Percentiles rank a stretch among this genome's conserved stretches.
Evolutionary conservation across 2,888 invertebrate species (phyloP).

Genomic region (Synanthedon andrenaeformis): DNA sequence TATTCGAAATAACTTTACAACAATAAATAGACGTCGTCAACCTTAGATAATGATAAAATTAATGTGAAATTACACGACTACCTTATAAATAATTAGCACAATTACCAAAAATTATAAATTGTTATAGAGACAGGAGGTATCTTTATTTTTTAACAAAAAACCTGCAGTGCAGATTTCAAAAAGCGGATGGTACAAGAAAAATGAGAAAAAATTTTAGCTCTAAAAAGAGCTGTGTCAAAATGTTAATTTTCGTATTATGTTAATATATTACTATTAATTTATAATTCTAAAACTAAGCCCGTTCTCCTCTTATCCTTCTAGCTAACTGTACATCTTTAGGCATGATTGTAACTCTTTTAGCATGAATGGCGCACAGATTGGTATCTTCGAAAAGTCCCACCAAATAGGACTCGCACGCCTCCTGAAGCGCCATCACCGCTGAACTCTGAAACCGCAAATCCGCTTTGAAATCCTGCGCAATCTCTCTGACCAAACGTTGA

Average conservation of each 20-base stretch:
- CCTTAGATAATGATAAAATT: too few species aligned
- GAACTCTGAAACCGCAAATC: slow-evolving; percentile 78
- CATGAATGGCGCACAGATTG: slow-evolving; percentile 83
- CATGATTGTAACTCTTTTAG: slow-evolving; percentile 54
- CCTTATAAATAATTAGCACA: too few species aligned
- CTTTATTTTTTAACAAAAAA: too few species aligned
- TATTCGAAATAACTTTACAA: too few species aligned
- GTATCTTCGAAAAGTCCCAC: slow-evolving; percentile 82
- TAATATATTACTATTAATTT: slow-evolving; percentile 11
- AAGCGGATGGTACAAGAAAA: too few species aligned
- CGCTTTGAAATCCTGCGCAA: slow-evolving; percentile 80
- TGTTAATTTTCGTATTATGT: slow-evolving; percentile 6
- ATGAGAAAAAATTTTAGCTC: slow-evolving; percentile 29
- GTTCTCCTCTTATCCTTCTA: slow-evolving; percentile 43
- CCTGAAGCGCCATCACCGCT: slow-evolving; percentile 76
- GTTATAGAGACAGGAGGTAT: too few species aligned
- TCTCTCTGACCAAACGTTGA: slow-evolving; percentile 78
- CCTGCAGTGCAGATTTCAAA: too few species aligned
- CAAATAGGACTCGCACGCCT: slow-evolving; percentile 72
- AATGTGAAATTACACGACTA: too few species aligned
- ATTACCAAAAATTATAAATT: too few species aligned
- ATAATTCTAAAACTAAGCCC: slow-evolving; percentile 20
- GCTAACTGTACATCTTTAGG: slow-evolving; percentile 53
- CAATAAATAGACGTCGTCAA: too few species aligned
- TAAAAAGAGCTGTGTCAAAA: slow-evolving; percentile 60